Conservation (phyloP, 2,888 invertebrate species). For the Vannuccia rotundouncinata region DNA sequence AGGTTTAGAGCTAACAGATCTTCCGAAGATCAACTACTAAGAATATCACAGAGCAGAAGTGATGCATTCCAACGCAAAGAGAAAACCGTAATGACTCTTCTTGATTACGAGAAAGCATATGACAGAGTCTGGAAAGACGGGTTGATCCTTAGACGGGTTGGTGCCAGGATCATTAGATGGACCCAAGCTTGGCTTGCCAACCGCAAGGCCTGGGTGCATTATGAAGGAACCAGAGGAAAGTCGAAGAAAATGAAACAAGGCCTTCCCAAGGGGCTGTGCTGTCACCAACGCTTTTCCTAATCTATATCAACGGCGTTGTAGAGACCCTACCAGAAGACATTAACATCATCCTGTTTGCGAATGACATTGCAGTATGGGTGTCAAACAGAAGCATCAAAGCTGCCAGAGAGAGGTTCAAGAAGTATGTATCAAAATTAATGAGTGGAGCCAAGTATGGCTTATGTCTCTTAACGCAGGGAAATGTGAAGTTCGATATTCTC, state of each 20-base stretch:
- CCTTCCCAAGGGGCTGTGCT: not conserved
- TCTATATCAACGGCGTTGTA: not conserved
- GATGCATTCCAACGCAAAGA: not conserved
- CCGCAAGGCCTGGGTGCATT: not conserved
- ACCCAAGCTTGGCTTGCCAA: not conserved
- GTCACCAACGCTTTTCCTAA: not conserved
- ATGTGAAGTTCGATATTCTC: slow-evolving; percentile 19
- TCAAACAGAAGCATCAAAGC: not conserved
- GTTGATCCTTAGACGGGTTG: not conserved
- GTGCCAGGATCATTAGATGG: not conserved
- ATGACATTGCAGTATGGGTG: slow-evolving; percentile 12
- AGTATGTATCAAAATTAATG: not conserved
- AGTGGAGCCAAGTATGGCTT: slow-evolving; percentile 25
- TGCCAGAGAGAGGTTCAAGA: slow-evolving; percentile 3
- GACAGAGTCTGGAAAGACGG: not conserved
- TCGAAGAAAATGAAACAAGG: slow-evolving; percentile 13
- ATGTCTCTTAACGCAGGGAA: slow-evolving; percentile 15
- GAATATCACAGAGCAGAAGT: not conserved
- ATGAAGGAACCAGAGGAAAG: not conserved
- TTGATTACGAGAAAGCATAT: not conserved
- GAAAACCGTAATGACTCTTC: not conserved
- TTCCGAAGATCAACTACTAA: too few species aligned
- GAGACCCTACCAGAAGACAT: slow-evolving; percentile 1
- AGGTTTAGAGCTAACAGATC: too few species aligned
- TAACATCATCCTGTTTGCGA: not conserved